These are phyloP conservation scores for Ammospiza maritima DNA, from an alignment of 2,797 vertebrate species.

Conservation along the genomic window DNA sequence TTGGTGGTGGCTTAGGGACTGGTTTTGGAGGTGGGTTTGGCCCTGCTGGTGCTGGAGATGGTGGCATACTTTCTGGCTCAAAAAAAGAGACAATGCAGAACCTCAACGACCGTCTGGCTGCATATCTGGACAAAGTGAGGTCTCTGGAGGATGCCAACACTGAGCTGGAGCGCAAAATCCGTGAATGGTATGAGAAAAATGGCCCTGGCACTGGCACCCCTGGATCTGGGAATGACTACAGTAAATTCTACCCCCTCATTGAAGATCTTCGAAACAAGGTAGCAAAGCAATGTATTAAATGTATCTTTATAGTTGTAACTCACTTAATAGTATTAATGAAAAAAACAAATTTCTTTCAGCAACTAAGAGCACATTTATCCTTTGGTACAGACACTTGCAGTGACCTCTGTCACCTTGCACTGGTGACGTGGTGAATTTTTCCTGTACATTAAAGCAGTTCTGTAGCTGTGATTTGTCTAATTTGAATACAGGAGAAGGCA, in stretches of 20 bases:
- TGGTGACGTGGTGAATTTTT: not conserved
- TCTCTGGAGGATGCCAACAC: constrained; percentile 86
- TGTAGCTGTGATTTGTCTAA: not conserved
- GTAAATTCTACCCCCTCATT: constrained; percentile 81
- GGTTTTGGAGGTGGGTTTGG: constrained; percentile 57
- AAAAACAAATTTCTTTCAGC: not conserved
- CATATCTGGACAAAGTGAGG: constrained; percentile 92
- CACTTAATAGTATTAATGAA: not conserved
- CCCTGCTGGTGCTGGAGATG: constrained; percentile 76
- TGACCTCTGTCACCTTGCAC: not conserved
- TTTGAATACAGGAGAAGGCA: not conserved
- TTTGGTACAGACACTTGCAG: not conserved
- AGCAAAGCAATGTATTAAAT: not conserved
- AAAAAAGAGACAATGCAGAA: constrained; percentile 98
- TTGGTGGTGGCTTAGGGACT: constrained; percentile 68
- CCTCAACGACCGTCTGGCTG: constrained; percentile 93
- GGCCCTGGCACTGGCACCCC: constrained; percentile 71
- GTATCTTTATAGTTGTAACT: not conserved
- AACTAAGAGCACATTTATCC: not conserved
- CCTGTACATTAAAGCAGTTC: not conserved
- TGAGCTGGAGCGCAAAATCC: constrained; percentile 88
- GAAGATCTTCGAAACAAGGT: constrained; percentile 92
- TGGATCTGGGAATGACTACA: constrained; percentile 78
- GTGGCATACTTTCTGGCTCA: constrained; percentile 77
- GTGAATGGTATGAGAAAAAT: constrained; percentile 84